phyloP scores from a whole-genome alignment of 2,113 vertebrate species.

The Platichthys flesus region DNA sequence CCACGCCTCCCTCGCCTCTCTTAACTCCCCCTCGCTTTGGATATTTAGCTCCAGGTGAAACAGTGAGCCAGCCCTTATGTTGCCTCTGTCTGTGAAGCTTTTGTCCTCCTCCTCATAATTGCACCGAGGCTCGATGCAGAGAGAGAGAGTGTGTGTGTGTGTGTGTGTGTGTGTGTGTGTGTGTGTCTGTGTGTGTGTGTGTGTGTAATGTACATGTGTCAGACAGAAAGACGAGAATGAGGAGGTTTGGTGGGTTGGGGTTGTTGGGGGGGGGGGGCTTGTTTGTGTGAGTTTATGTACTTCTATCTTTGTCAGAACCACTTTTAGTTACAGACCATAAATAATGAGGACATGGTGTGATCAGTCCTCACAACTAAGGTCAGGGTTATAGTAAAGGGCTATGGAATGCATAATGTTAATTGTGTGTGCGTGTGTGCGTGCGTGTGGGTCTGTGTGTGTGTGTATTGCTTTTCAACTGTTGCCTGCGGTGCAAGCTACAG shows the following conservation, averaged over 20 bases:
- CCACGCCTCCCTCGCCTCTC: constrained; percentile 27
- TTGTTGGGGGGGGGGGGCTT: background rate
- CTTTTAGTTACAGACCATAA: background rate
- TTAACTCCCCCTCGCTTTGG: constrained; percentile 73
- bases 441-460: background rate
- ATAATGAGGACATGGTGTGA: background rate
- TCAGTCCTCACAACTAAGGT: background rate
- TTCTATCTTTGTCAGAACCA: background rate
- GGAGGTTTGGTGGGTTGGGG: background rate
- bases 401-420: background rate
- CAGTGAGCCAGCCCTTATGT: constrained; percentile 88
- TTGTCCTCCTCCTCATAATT: constrained; percentile 78
- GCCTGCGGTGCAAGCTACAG: constrained; percentile 79
- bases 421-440: too few relatives aligned
- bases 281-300: constrained; percentile 14
- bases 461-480: constrained; percentile 81
- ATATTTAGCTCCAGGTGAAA: constrained; percentile 93
- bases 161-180: constrained; percentile 35
- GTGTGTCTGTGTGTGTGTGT: background rate
- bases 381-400: background rate
- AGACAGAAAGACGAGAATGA: too few relatives aligned
- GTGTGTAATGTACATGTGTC: too few relatives aligned
- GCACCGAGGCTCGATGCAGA: constrained; percentile 80
- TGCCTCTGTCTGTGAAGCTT: constrained; percentile 87
- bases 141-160: constrained; percentile 19